Base-by-base conservation (phyloP, 2,888 invertebrate species). In the Eilema caniola region DNA sequence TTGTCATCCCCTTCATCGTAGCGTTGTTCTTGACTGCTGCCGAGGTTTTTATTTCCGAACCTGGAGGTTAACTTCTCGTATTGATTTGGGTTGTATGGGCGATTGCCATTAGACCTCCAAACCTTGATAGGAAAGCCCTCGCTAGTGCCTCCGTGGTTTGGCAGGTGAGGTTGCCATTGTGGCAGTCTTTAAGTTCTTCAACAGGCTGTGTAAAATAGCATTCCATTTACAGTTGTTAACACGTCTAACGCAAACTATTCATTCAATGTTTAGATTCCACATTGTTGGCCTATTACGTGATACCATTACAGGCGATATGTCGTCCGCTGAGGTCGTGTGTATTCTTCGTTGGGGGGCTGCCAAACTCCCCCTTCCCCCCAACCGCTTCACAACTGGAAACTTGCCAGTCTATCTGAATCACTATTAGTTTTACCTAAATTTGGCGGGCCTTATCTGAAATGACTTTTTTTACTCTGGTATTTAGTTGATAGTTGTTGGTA, bases 381-480 rank as follows among this genome's bases (percentile, higher is more conserved):
- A 73, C 69, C 60, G 66, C 60, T 64, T 60, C 71, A 70, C 65
- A 67, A 67, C 77, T 86, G 86, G 86, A 84, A 64, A 68, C 47
- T 60, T 63, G 86, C 86, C 86, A 86, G 83, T 74, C 69, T 72
- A 57, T 75, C 63, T 73, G 78, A 81, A 72, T 80, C 81, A 76
- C 74, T 80, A 72, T 75, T 81, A 72, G 67, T 79, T 83, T 85
- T 85, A 83, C 84, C 81, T 78, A 78, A 80, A 75, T 79, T 72
- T 77, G 80, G 72, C 66, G 63, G 47, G 37, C 57, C 14, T 60
- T 66, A 28, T 37, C 28, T 65, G 33, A 56, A 37, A 73, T 61
- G 62, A 57, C 25, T 25, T 25, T 11, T 24, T 28, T 24, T 16
- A 16, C 25, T 31, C 12, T 61, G n/a, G 3, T 37, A 33, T 59